Base-by-base conservation (phyloP, 1,140 invertebrate genomes). In the Agrilus planipennis region DNA sequence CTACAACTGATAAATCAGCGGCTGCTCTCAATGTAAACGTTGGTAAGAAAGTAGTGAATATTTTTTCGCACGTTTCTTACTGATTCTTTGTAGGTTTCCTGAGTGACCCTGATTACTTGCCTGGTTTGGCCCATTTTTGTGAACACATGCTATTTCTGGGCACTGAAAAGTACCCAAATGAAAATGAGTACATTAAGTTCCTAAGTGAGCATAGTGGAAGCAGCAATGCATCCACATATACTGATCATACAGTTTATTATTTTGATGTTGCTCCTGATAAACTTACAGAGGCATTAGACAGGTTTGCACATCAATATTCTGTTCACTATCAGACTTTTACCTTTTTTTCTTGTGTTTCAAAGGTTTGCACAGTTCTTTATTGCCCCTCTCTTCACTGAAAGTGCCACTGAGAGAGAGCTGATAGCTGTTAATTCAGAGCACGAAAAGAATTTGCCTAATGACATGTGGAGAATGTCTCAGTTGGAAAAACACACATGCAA, bases 131-230 rank as follows among this genome's bases (percentile, higher is more conserved):
- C 10, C 93, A 97, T 62, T 97, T 98, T 62, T 93, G 88, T 62
- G 93, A 98, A 61, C 93, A 98, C 59, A 97, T 98, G 93, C 68
- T 98, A 3, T 98, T 97, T 62, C 63, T 96, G 30, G 93, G 93
- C 10, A 96, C 84, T 1, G 69, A 88, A 52, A 94, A 93, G 66
- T 98, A 94, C 72, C 92, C 93, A 20, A 70, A 79, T 60, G 86
- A 94, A 64, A 96, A 96, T 68, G 85, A 89, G 44, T 97, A 96
- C 56, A 79, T 71, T 40, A 88, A 87, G 57, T 97, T 82, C 67
- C 61, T 97, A 5, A 81, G 79, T 11, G 82, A 94, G 57, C 82
- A 96, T 69, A 85, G 89, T 4, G 93, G 93, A 1, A 68, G 64
- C 4, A 81, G 76, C 10, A 98, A 99, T 72, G 94, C 92, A 0